Evolutionary conservation across 2,113 vertebrate species (phyloP), one percentile per base, ranked within the genome.

Genomic region (Oncorhynchus clarkii): DNA sequence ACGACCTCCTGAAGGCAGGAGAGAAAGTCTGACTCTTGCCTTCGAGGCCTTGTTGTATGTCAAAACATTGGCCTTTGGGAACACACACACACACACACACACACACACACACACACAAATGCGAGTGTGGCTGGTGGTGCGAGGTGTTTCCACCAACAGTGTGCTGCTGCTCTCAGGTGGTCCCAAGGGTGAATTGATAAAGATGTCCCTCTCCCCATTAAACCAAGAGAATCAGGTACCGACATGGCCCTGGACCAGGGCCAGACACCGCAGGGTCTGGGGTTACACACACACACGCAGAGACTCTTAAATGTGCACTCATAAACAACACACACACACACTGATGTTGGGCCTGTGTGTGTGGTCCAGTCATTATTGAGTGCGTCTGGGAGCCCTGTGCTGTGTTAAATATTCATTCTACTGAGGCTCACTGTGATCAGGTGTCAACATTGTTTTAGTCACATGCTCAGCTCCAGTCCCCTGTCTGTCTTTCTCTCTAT

Each of bases 171-270:
- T 70, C 64, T 85, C 68, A 72, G 76, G 80, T 31, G 59, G 71
- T 60, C 67, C 72, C 80, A 0, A 65, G 82, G 77, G 64, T 13
- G 79, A 67, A 54, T 71, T 72, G 22, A 67, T 74, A 73, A 75
- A 34, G 67, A 34, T 60, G 60, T 71, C 77, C 82, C 39, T 45
- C 71, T 60, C 72, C 66, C 14, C 60, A 0, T 82, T 26, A 77
- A 54, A 54, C 54, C 26, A 48, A 76, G 39, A 0, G 31, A 73
- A 73, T 80, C 49, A 34, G 59, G 71, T 78, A 86, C 85, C 6
- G 75, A 84, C 67, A 29, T 49, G 7, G 45, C 5, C 20, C 45
- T 72, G 85, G 73, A 29, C 31, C 49, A 4, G 5, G 26, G 76
- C 79, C 79, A 85, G 68, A 66, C 11, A 18, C 0, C 1, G 60